A percentile compares a stretch with the other conserved stretches of the same genome.
These are phyloP conservation scores for Pseudopleuronectes americanus DNA, from an alignment of 2,797 vertebrate genomes.

Conservation along the genomic window DNA sequence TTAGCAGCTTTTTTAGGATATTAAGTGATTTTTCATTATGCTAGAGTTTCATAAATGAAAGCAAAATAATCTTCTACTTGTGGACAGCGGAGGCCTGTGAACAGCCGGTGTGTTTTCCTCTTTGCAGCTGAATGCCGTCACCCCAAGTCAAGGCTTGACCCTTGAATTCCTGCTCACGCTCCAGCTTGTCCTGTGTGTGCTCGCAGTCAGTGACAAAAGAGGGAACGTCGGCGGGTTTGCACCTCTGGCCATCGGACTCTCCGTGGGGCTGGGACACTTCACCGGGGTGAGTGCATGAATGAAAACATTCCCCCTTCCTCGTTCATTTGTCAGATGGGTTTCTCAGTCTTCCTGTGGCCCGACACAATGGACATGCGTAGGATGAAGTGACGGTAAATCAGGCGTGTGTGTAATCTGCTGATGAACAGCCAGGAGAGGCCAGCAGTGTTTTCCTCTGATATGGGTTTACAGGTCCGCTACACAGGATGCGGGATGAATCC, in stretches of 20 bases:
- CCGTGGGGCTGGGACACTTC: conserved; percentile 85
- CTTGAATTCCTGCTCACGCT: conserved; percentile 88
- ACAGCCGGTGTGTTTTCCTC: conserved; percentile 12
- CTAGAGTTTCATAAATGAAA: background rate
- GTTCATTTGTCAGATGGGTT: conserved; percentile 39
- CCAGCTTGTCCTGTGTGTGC: conserved; percentile 88
- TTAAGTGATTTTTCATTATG: too few relatives aligned
- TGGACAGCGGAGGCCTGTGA: background rate
- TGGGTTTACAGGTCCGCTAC: conserved; percentile 85
- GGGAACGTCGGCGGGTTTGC: conserved; percentile 79
- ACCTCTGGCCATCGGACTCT: conserved; percentile 86
- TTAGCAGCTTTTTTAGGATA: background rate
- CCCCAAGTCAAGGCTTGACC: conserved; percentile 82
- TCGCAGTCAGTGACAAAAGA: conserved; percentile 85
- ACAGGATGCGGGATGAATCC: conserved; percentile 91
- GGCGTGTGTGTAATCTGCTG: conserved; percentile 20
- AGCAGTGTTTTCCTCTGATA: conserved; percentile 44
- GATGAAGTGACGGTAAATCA: conserved; percentile 31
- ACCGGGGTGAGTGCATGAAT: conserved; percentile 81
- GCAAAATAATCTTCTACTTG: background rate
- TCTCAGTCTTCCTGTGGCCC: conserved; percentile 22
- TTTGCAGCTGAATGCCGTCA: conserved; percentile 70
- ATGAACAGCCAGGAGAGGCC: conserved; percentile 30
- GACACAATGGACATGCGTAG: conserved; percentile 45
- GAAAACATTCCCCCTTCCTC: conserved; percentile 23